Conservation (phyloP, 1,140 invertebrate genomes). For the Neotoxoptera formosana region DNA sequence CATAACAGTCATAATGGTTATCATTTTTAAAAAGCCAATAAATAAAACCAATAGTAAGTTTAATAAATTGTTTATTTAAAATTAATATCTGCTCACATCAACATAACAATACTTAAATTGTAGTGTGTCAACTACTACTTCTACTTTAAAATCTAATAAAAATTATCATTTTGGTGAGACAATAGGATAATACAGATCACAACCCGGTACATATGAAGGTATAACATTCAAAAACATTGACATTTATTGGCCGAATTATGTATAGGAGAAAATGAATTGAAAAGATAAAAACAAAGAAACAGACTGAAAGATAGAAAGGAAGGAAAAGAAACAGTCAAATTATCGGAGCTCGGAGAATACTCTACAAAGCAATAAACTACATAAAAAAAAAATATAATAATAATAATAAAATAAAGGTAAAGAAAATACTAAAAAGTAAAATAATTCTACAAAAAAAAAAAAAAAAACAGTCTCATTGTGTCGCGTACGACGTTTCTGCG, state of each 20-base stretch:
- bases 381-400: not conserved
- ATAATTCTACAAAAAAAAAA: not conserved
- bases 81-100: slow-evolving; percentile 56
- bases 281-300: not conserved
- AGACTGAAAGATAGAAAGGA: not conserved
- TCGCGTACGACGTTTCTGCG: slow-evolving; percentile 9
- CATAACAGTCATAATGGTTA: not conserved
- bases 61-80: slow-evolving; percentile 57
- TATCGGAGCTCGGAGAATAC: not conserved
- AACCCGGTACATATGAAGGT: not conserved
- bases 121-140: slow-evolving; percentile 53
- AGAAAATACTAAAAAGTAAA: not conserved
- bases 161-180: slow-evolving; percentile 22
- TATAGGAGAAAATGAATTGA: not conserved
- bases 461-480: slow-evolving; percentile 55
- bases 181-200: slow-evolving; percentile 17
- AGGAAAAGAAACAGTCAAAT: not conserved
- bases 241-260: not conserved
- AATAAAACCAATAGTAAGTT: slow-evolving; percentile 30
- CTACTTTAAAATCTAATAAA: slow-evolving; percentile 40
- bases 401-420: not conserved
- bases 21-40: not conserved
- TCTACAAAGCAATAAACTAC: slow-evolving; percentile 1
- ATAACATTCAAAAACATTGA: not conserved
- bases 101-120: slow-evolving; percentile 57